These are phyloP conservation scores for Polymixis lichenea DNA, from an alignment of 2,888 invertebrate genomes.

Conservation along the genomic window DNA sequence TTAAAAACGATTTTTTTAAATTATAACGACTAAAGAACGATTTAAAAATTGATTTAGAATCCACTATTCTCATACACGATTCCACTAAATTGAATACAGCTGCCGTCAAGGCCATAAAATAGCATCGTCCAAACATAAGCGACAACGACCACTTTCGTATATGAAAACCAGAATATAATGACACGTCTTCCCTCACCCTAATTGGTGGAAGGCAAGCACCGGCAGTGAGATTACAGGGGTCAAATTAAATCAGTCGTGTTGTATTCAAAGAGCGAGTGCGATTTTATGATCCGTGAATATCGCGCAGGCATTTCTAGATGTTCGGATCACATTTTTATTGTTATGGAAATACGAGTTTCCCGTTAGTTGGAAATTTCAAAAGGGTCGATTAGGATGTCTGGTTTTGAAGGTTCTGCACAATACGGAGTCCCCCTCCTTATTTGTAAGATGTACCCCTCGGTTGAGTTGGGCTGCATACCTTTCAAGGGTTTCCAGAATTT, in stretches of 20 bases:
- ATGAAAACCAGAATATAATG: conserved; percentile 81
- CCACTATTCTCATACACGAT: conserved; percentile 67
- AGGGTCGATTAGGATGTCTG: conserved; percentile 90
- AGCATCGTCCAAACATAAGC: conserved; percentile 78
- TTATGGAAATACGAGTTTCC: conserved; percentile 90
- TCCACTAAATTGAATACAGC: conserved; percentile 75
- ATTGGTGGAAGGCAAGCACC: conserved; percentile 72
- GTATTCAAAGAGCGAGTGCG: conserved; percentile 83
- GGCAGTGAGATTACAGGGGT: conserved; percentile 76
- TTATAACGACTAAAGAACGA: conserved; percentile 3
- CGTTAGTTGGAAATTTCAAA: conserved; percentile 90
- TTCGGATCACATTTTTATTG: conserved; percentile 90
- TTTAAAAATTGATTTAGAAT: conserved; percentile 62
- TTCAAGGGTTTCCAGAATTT: conserved; percentile 80
- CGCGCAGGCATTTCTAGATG: conserved; percentile 90
- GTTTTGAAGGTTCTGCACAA: conserved; percentile 89
- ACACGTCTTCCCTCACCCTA: conserved; percentile 75
- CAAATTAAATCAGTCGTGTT: conserved; percentile 83
- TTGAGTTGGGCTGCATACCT: conserved; percentile 79
- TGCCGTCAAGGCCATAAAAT: conserved; percentile 77
- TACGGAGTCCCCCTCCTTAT: conserved; percentile 83
- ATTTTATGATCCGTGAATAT: conserved; percentile 91
- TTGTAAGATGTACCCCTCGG: conserved; percentile 83
- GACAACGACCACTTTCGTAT: conserved; percentile 76
- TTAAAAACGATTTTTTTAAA: not conserved